A percentile compares a stretch with the other conserved stretches of the same genome.
These are phyloP conservation scores for Cebidichthys violaceus DNA, from an alignment of 2,113 vertebrate genomes.

Conservation along the genomic window DNA sequence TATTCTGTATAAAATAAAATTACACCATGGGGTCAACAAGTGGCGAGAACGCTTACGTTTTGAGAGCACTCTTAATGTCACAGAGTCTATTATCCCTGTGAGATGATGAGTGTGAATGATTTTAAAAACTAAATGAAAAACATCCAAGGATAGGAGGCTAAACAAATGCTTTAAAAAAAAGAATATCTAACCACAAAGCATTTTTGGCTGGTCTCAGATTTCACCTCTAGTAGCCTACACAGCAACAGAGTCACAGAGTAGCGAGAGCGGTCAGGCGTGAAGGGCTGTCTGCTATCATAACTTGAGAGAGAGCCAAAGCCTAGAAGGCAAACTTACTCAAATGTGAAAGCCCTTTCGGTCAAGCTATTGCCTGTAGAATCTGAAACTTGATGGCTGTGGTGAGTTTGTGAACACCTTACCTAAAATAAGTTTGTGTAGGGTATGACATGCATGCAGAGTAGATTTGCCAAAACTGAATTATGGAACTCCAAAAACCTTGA, in stretches of 20 bases:
- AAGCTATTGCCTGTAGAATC: conserved; percentile 10
- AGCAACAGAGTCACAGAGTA: conserved; percentile 29
- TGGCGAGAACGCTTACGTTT: background rate
- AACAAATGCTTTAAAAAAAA: background rate
- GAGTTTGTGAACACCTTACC: background rate
- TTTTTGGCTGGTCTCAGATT: conserved; percentile 37
- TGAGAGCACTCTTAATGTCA: conserved; percentile 20
- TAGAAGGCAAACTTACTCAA: conserved; percentile 35
- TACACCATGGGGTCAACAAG: background rate
- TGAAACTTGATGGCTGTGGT: conserved; percentile 21
- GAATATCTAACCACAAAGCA: conserved; percentile 4
- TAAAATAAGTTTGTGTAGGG: background rate
- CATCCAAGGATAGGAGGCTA: background rate
- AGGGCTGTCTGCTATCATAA: conserved; percentile 49
- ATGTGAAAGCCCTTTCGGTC: conserved; percentile 27
- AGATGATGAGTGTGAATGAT: background rate
- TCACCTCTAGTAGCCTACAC: conserved; percentile 19
- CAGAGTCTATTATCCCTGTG: conserved; percentile 15
- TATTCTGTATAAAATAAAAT: background rate
- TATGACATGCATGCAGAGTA: conserved; percentile 7
- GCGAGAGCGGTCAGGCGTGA: conserved; percentile 24
- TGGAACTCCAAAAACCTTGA: background rate
- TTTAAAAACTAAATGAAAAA: background rate
- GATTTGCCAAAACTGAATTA: conserved; percentile 22
- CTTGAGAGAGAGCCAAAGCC: conserved; percentile 45